phyloP scores from a whole-genome alignment of 2,888 invertebrate genomes.

The Drosophila mimetica region DNA sequence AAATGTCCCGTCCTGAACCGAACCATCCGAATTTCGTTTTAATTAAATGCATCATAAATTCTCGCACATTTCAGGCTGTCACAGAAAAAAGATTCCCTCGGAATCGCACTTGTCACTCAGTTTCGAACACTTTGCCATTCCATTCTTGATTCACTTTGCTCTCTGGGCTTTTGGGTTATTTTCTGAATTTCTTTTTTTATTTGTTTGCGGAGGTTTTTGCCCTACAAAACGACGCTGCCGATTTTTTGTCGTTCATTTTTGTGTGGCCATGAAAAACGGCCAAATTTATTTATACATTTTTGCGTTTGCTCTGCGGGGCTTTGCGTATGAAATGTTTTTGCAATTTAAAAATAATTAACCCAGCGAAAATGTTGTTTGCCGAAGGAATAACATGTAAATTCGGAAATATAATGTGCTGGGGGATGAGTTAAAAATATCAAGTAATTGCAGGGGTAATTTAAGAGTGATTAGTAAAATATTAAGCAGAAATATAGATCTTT shows the following conservation, averaged over 20 bases:
- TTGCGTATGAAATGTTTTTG: constrained; percentile 40
- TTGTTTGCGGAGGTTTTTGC: constrained; percentile 38
- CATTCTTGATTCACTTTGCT: constrained; percentile 40
- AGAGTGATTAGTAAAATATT: too few relatives aligned
- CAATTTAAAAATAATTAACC: constrained; percentile 50
- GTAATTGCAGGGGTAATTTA: background rate
- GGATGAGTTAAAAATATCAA: constrained; percentile 4
- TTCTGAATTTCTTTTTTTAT: background rate
- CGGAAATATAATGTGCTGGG: constrained; percentile 18
- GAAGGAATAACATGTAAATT: constrained; percentile 13
- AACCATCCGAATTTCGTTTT: constrained; percentile 26
- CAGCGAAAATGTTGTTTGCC: constrained; percentile 22
- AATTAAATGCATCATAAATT: constrained; percentile 53
- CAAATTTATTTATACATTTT: constrained; percentile 68
- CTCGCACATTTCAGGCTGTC: constrained; percentile 34
- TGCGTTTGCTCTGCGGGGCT: constrained; percentile 32
- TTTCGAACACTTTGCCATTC: constrained; percentile 35
- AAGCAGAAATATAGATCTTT: too few relatives aligned
- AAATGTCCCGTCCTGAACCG: constrained; percentile 15
- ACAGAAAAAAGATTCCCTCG: constrained; percentile 29
- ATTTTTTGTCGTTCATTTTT: constrained; percentile 51
- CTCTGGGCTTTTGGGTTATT: constrained; percentile 11
- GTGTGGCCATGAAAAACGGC: constrained; percentile 66
- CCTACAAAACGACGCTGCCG: constrained; percentile 42
- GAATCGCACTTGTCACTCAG: constrained; percentile 45